phyloP scores from a whole-genome alignment of 2,888 invertebrate genomes.

The Sympetrum striolatum region DNA sequence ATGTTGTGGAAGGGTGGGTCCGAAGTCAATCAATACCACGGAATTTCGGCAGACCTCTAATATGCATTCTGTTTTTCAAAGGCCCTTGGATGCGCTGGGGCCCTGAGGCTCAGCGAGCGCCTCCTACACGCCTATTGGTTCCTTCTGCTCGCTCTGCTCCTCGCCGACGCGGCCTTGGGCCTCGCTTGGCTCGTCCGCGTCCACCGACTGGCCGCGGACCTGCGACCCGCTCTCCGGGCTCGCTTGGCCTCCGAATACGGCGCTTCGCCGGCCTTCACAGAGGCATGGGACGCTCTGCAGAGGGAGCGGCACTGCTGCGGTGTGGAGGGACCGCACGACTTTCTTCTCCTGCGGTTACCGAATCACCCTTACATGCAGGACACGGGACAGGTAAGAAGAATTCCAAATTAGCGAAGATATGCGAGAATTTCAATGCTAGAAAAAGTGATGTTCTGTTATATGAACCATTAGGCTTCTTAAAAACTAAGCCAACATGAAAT shows the following conservation, averaged over 20 bases:
- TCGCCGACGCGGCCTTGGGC: constrained; percentile 84
- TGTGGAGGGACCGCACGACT: constrained; percentile 66
- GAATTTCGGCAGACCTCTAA: no score
- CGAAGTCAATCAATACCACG: no score
- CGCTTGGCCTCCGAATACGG: constrained; percentile 74
- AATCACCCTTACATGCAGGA: constrained; percentile 4
- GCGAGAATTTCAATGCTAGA: no score
- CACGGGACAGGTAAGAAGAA: not conserved
- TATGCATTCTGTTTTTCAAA: not conserved
- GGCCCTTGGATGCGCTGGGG: constrained; percentile 78
- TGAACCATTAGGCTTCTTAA: no score
- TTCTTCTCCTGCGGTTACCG: constrained; percentile 12
- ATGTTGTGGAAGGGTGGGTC: no score
- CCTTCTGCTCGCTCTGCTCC: constrained; percentile 76
- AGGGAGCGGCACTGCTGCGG: constrained; percentile 81
- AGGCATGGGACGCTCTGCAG: constrained; percentile 80
- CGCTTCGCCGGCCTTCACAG: constrained; percentile 73
- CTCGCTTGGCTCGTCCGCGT: constrained; percentile 85
- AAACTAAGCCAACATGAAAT: no score
- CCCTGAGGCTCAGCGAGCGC: constrained; percentile 78
- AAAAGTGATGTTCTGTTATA: no score
- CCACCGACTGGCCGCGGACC: constrained; percentile 75
- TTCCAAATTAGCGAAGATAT: no score
- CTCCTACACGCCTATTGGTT: constrained; percentile 86
- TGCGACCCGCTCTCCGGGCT: constrained; percentile 71